Base-by-base conservation (phyloP, 2,113 vertebrate species). In the Pelodiscus sinensis region DNA sequence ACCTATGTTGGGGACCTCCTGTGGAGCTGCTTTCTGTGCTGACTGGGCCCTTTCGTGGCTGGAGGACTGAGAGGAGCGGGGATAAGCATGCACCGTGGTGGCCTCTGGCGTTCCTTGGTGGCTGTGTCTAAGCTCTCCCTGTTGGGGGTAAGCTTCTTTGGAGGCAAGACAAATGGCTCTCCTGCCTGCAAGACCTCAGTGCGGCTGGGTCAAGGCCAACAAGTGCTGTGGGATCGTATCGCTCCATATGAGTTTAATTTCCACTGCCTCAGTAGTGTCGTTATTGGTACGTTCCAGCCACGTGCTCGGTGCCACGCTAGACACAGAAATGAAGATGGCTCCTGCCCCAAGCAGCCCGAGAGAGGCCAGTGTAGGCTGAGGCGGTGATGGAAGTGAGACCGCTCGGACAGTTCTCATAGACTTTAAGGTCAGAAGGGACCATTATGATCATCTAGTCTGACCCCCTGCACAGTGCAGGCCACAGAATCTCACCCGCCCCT, bases 321-420 rank as follows among this genome's bases (percentile, higher is more conserved):
- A 77, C 4, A 0, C 0, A 9, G 75, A 73, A 56, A 0, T 4
- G 92, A 57, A 0, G 0, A 94, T 14, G 25, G 55, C 55, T 83
- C 56, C 79, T 9, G 2, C 55, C 65, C 82, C 83, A n/a, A 1
- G 0, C 29, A 13, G 18, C 89, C 81, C 55, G 4, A 35, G 18
- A 3, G 1, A 31, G 88, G 88, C 29, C 84, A 12, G 38, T 0
- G 0, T 75, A 19, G 62, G 82, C 44, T 82, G 0, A 75, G 81
- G 68, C 85, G 87, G 16, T 55, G 51, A 8, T n/a, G 29, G 75
- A 52, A 18, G 9, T 87, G 9, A n/a, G 78, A 81, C 84, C 88
- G 27, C 62, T 68, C 62, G 82, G 1, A 0, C 22, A 9, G 0
- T n/a, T n/a, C n/a, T n/a, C n/a, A n/a, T n/a, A n/a, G n/a, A n/a